Base-by-base conservation (phyloP, 2,797 vertebrate genomes). In the Hyperoplus immaculatus region DNA sequence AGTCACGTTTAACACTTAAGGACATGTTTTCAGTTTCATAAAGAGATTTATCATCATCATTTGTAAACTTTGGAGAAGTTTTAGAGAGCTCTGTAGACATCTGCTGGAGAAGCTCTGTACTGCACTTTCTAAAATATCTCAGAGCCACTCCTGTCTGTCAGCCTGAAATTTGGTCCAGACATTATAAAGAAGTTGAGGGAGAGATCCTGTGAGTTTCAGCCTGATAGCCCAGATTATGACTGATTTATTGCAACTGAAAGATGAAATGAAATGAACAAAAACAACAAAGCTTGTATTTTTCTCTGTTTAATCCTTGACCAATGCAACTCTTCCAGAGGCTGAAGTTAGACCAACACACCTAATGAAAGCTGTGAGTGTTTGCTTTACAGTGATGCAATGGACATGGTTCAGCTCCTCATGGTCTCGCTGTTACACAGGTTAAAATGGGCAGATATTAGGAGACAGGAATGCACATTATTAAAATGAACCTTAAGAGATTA, bases 101-200 rank as follows among this genome's bases (percentile, higher is more conserved):
- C 70, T 83, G 70, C 54, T 80, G 69, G 73, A 64, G n/a, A 39
- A 8, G 12, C 36, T 62, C 15, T 71, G 56, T n/a, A 57, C 43
- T 80, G 58, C 71, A 72, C 41, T 75, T 72, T 69, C 7, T 69
- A 0, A 61, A 77, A 71, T 80, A 67, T 80, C 60, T 80, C 57
- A 46, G 36, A 60, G 42, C 0, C 21, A 12, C 57, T 78, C 69
- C 29, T 7, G 14, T 47, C 43, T 39, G 68, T 66, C 14, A 53
- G 4, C 14, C 2, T 81, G 0, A 72, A 46, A 67, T 3, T 21
- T 58, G 15, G 9, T 42, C 1, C 43, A 77, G 0, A 75, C 41
- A 5, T 42, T 60, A 7, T 0, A 47, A 12, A 80, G 36, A 43
- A 50, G 21, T 12, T 13, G 18, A 42, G 15, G 71, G 2, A 65